Percentiles rank a stretch among this genome's conserved stretches.
Evolutionary conservation across 1,140 invertebrate species (phyloP).

Genomic region (Pseudomyrmex concolor): DNA sequence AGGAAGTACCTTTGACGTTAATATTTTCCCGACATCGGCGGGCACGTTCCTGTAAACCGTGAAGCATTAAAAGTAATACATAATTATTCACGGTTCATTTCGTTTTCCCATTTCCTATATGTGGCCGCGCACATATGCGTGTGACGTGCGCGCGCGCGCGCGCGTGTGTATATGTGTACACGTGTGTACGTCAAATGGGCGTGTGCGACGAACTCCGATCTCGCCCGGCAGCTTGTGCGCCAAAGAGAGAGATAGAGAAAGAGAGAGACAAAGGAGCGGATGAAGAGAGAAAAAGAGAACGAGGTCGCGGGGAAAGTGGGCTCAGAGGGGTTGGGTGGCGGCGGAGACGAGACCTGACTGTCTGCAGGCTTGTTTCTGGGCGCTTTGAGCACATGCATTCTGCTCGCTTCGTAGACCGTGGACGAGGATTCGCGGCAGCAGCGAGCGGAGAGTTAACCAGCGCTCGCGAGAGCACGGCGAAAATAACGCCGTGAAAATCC

Average conservation of each 20-base stretch:
- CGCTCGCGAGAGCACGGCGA: slow-evolving; percentile 63
- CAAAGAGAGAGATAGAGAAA: slow-evolving; percentile 13
- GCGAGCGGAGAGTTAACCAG: slow-evolving; percentile 66
- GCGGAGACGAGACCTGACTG: slow-evolving; percentile 57
- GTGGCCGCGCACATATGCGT: not conserved
- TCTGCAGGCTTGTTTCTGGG: slow-evolving; percentile 69
- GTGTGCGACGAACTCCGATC: slow-evolving; percentile 38
- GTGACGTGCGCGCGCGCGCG: no score
- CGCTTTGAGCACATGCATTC: slow-evolving; percentile 68
- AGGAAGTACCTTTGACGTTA: slow-evolving; percentile 77
- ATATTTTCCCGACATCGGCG: slow-evolving; percentile 61
- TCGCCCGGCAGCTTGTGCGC: slow-evolving; percentile 18
- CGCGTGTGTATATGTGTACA: not conserved
- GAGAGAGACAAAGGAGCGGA: slow-evolving; percentile 10
- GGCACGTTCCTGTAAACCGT: slow-evolving; percentile 64
- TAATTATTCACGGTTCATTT: slow-evolving; percentile 81
- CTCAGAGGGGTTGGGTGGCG: slow-evolving; percentile 13
- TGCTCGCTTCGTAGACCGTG: slow-evolving; percentile 51
- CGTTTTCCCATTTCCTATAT: slow-evolving; percentile 79
- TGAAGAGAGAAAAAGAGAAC: slow-evolving; percentile 37
- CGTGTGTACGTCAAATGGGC: not conserved
- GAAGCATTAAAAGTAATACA: slow-evolving; percentile 79
- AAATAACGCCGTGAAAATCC: slow-evolving; percentile 71
- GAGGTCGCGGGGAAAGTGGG: slow-evolving; percentile 9
- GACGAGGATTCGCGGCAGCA: slow-evolving; percentile 18